These are phyloP conservation scores for Neopipo cinnamomea DNA, from an alignment of 2,113 vertebrate species.

Conservation along the genomic window DNA sequence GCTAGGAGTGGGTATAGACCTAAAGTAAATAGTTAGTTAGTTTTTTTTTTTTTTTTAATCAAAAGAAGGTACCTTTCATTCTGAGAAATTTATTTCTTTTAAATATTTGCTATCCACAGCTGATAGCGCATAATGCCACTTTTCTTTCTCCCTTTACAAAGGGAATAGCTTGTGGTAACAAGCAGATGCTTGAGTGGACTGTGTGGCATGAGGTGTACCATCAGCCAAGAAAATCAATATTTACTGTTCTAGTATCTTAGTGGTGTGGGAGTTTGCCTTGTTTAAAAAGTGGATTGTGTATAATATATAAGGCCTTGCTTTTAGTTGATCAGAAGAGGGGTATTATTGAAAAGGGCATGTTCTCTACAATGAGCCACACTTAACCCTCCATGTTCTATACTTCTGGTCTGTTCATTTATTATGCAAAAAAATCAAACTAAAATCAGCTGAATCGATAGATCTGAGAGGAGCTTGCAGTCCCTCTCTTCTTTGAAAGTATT, in stretches of 20 bases:
- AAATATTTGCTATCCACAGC: constrained; percentile 83
- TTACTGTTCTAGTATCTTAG: constrained; percentile 80
- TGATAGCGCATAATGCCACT: constrained; percentile 69
- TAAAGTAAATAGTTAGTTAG: constrained; percentile 70
- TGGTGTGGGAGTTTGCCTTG: constrained; percentile 67
- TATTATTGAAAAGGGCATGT: background rate
- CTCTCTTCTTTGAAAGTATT: background rate
- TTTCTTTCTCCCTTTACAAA: constrained; percentile 74
- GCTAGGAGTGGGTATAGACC: constrained; percentile 63
- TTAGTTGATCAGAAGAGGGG: constrained; percentile 40
- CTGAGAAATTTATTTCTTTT: constrained; percentile 83
- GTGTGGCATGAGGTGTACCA: constrained; percentile 62
- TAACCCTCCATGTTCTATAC: background rate
- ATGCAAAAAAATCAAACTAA: background rate
- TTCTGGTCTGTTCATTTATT: background rate
- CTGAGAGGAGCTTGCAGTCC: background rate
- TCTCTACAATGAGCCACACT: background rate
- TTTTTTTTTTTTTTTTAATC: constrained; percentile 48
- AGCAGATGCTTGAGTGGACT: constrained; percentile 73
- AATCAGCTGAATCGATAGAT: background rate
- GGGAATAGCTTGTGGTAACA: constrained; percentile 58
- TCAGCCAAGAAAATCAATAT: constrained; percentile 81
- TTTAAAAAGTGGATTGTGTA: constrained; percentile 62
- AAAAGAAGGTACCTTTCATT: constrained; percentile 77
- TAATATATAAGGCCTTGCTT: constrained; percentile 38